phyloP scores from a whole-genome alignment of 64 coral and sea anemone genomes.

The Montipora foliosa region DNA sequence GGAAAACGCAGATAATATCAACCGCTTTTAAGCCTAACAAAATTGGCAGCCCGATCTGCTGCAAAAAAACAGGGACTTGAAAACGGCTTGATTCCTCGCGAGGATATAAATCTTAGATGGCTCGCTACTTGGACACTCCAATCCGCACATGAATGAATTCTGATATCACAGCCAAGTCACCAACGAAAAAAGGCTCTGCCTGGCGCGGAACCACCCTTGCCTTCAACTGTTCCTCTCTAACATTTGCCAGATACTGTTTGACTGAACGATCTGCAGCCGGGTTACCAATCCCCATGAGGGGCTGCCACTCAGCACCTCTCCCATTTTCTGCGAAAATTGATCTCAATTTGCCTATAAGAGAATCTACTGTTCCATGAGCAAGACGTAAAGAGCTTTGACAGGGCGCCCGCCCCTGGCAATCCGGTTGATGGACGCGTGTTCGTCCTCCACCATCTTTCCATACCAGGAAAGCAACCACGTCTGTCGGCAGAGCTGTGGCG shows the following conservation, averaged over 20 bases:
- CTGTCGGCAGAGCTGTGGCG: too few relatives aligned
- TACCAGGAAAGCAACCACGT: too few relatives aligned
- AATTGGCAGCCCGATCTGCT: slow-evolving; percentile 13
- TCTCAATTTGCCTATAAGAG: slow-evolving; percentile 17
- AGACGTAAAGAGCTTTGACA: too few relatives aligned
- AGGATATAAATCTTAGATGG: slow-evolving; percentile 10
- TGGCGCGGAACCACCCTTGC: too few relatives aligned
- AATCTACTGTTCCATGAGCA: too few relatives aligned
- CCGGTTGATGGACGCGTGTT: too few relatives aligned
- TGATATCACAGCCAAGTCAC: background rate
- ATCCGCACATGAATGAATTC: background rate
- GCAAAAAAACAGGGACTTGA: too few relatives aligned
- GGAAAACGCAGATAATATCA: background rate
- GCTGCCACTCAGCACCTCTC: background rate
- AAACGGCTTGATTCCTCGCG: background rate
- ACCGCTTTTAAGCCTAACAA: background rate
- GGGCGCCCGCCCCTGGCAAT: too few relatives aligned
- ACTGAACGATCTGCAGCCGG: too few relatives aligned
- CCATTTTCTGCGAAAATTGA: background rate
- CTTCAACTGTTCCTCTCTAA: too few relatives aligned
- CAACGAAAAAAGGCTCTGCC: background rate
- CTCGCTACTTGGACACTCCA: background rate
- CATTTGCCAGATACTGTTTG: too few relatives aligned
- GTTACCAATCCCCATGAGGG: background rate
- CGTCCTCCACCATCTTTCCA: too few relatives aligned